A percentile compares a stretch with the other conserved stretches of the same genome.
phyloP scores from a whole-genome alignment of 2,888 invertebrate species.

The Tortrix viridana region DNA sequence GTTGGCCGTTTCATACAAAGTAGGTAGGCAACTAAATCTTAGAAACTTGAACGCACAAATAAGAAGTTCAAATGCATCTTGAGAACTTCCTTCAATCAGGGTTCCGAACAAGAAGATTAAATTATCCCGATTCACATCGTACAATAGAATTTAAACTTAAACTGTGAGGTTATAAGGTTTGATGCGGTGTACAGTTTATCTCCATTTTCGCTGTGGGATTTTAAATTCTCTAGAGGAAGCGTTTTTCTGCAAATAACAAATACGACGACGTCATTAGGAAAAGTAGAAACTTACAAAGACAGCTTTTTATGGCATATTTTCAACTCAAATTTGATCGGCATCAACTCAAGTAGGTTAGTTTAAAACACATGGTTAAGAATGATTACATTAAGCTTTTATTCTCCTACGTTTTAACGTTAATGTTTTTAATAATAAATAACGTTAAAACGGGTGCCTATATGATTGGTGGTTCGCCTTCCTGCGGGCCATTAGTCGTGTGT shows the following conservation, averaged over 20 bases:
- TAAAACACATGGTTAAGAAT: too few relatives aligned
- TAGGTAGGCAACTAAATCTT: not conserved
- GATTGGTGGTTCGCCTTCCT: too few relatives aligned
- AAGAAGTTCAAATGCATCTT: conserved; percentile 4
- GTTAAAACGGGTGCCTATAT: too few relatives aligned
- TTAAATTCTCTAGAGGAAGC: conserved; percentile 4
- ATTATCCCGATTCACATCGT: conserved; percentile 9
- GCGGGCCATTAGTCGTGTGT: too few relatives aligned
- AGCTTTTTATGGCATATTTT: too few relatives aligned
- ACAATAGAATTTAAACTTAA: not conserved
- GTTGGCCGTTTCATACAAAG: not conserved
- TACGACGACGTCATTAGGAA: not conserved
- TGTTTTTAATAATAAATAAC: too few relatives aligned
- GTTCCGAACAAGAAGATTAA: conserved; percentile 7
- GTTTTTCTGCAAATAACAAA: conserved; percentile 17
- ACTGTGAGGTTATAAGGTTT: not conserved
- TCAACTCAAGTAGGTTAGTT: too few relatives aligned
- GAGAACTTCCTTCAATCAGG: conserved; percentile 1
- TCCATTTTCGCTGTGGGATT: not conserved
- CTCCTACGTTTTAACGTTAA: too few relatives aligned
- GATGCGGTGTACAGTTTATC: not conserved
- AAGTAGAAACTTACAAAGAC: not conserved
- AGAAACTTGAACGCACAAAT: not conserved
- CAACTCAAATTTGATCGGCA: too few relatives aligned
- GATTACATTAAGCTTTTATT: too few relatives aligned